These are phyloP conservation scores for Spheniscus mendiculus DNA, from an alignment of 2,113 vertebrate genomes.

Conservation along the genomic window DNA sequence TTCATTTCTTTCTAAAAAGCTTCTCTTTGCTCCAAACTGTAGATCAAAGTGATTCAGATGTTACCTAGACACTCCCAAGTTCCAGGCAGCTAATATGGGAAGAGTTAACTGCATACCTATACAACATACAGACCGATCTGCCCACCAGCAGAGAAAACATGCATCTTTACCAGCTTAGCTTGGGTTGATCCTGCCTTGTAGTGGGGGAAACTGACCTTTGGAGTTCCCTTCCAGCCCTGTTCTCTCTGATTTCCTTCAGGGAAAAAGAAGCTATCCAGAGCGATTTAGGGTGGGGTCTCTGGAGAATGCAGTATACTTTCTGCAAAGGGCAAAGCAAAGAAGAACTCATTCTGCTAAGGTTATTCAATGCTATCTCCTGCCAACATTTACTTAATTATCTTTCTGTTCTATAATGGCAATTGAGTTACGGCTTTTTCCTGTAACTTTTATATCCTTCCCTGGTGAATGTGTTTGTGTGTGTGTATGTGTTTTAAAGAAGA, in stretches of 20 bases:
- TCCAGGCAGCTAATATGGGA: not conserved
- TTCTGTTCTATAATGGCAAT: conserved; percentile 60
- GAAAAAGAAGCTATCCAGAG: not conserved
- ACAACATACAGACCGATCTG: not conserved
- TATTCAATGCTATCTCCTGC: conserved; percentile 49
- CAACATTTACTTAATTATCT: conserved; percentile 70
- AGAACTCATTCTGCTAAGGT: conserved; percentile 32
- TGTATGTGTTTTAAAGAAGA: conserved; percentile 46
- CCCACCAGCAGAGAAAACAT: not conserved
- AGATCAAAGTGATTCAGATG: not conserved
- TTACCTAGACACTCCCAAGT: not conserved
- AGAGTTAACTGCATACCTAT: not conserved
- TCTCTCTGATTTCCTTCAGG: conserved; percentile 2
- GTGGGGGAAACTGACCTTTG: not conserved
- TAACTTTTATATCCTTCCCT: conserved; percentile 48
- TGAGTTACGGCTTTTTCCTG: conserved; percentile 67
- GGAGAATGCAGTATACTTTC: not conserved
- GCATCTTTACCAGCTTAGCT: not conserved
- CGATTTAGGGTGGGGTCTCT: conserved; percentile 38
- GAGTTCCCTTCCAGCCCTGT: not conserved
- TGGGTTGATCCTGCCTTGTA: not conserved
- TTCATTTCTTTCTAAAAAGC: not conserved
- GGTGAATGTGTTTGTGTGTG: conserved; percentile 28
- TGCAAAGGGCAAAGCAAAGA: conserved; percentile 51
- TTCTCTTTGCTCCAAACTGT: not conserved